Evolutionary conservation across 2,888 invertebrate species (phyloP).

Genomic region (Seira musarum): DNA sequence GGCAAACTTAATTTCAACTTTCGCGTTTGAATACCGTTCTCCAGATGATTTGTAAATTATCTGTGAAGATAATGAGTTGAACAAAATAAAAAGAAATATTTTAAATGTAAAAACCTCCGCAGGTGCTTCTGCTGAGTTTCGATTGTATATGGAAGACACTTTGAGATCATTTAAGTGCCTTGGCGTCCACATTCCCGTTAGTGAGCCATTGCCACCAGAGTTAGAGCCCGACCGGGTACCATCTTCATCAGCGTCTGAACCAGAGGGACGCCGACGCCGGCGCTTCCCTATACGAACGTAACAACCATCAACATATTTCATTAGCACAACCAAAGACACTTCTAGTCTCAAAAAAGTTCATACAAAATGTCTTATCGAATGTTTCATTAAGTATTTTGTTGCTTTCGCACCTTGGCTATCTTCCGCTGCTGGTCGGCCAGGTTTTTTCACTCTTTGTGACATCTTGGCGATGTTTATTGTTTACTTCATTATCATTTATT

Average conservation of each 20-base stretch:
- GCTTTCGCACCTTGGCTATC: constrained; percentile 66
- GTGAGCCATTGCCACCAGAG: constrained; percentile 73
- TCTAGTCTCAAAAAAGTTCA: no score
- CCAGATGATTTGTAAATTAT: background rate
- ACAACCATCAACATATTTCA: background rate
- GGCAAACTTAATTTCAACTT: background rate
- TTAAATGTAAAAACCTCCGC: constrained; percentile 81
- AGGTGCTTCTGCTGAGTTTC: constrained; percentile 81
- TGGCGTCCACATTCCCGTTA: constrained; percentile 80
- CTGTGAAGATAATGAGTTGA: background rate
- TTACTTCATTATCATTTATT: constrained; percentile 35
- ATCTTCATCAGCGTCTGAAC: constrained; percentile 71
- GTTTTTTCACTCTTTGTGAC: constrained; percentile 70
- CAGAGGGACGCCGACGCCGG: constrained; percentile 80
- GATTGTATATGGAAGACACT: constrained; percentile 91
- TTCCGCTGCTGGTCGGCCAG: constrained; percentile 67
- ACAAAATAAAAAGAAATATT: no score
- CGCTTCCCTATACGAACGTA: constrained; percentile 74
- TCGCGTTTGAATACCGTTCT: background rate
- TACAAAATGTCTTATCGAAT: no score
- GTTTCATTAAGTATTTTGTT: background rate
- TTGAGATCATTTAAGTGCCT: constrained; percentile 89
- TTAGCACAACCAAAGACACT: no score
- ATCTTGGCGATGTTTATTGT: constrained; percentile 57
- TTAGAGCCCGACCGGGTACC: constrained; percentile 74